Conservation (phyloP, 1,140 invertebrate species). For the Zaprionus capensis region DNA sequence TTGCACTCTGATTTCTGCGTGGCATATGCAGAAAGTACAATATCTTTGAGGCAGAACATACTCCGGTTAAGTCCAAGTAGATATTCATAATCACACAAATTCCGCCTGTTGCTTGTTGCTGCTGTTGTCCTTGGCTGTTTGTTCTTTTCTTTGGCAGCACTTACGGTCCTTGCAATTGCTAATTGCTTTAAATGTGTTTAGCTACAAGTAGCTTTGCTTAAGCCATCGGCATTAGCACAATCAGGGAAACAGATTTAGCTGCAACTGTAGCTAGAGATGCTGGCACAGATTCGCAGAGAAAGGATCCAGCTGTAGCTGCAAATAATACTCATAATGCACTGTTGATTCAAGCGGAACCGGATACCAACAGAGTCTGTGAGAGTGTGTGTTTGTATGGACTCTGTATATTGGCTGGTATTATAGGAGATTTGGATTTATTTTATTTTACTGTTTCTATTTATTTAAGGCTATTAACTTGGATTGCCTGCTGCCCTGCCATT, state of each 20-base stretch:
- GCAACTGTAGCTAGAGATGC: not conserved
- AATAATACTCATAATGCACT: conserved; percentile 22
- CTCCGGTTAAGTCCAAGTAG: not conserved
- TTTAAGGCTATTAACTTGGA: conserved; percentile 67
- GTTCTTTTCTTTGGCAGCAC: conserved; percentile 18
- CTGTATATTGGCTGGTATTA: conserved; percentile 66
- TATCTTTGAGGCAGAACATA: not conserved
- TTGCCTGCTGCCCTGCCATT: conserved; percentile 28
- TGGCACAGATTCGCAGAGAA: not conserved
- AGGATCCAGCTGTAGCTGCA: not conserved
- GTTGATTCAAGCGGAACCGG: not conserved
- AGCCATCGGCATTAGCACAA: conserved; percentile 58
- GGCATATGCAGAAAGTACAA: not conserved
- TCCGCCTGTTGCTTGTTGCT: not conserved
- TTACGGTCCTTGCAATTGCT: conserved; percentile 61
- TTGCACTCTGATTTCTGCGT: not conserved
- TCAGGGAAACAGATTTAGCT: conserved; percentile 14
- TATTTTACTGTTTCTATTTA: conserved; percentile 65
- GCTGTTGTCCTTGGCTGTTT: conserved; percentile 17
- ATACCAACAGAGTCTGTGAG: not conserved
- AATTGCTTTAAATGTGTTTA: conserved; percentile 78
- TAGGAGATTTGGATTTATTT: conserved; percentile 47
- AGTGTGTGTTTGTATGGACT: conserved; percentile 42
- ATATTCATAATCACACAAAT: not conserved
- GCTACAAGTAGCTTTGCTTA: conserved; percentile 70